Evolutionary conservation across 2,797 vertebrate species (phyloP), one percentile per base, ranked within the genome.

Genomic region (Lacerta bilineata): DNA sequence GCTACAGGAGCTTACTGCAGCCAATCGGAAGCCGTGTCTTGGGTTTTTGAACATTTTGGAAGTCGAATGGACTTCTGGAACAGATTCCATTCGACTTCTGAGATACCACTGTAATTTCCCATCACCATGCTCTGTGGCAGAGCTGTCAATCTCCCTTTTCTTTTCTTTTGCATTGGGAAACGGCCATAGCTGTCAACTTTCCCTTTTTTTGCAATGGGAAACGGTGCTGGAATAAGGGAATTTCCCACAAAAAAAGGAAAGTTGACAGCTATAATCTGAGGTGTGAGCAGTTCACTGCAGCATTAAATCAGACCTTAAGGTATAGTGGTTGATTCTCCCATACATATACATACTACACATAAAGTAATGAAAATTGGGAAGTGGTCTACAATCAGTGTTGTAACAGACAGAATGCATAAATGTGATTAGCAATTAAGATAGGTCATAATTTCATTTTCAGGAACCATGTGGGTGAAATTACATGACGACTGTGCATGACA

Each of bases 401-500:
- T 8, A 88, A 86, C 78, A 0, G 87, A 25, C 78, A 0, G 87
- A 25, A 2, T 68, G 11, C 20, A 92, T 27, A 87, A 61, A 90
- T 89, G 43, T 13, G 50, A n/a, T 55, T 79, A 83, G 8, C 0
- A 2, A 1, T 87, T 87, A 69, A 46, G 3, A 75, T 15, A 46
- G 11, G 20, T 39, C 46, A 15, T 55, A 25, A 61, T 39, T 59
- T 41, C 7, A 75, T 84, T 84, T 91, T 91, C 33, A 85, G 86
- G 76, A 94, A 87, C 74, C 92, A 92, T 87, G 90, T 86, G 2
- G 85, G 78, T 89, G 82, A 91, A 84, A 79, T 92, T 85, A 81
- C 90, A 87, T 88, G 83, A 64, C 43, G 89, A 80, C 17, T 91
- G 84, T 87, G 39, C 80, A 85, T 89, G 93, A 50, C 76, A 88